A percentile compares a stretch with the other conserved stretches of the same genome.
These are phyloP conservation scores for Acrobasis suavella DNA, from an alignment of 2,888 invertebrate genomes.

Conservation along the genomic window DNA sequence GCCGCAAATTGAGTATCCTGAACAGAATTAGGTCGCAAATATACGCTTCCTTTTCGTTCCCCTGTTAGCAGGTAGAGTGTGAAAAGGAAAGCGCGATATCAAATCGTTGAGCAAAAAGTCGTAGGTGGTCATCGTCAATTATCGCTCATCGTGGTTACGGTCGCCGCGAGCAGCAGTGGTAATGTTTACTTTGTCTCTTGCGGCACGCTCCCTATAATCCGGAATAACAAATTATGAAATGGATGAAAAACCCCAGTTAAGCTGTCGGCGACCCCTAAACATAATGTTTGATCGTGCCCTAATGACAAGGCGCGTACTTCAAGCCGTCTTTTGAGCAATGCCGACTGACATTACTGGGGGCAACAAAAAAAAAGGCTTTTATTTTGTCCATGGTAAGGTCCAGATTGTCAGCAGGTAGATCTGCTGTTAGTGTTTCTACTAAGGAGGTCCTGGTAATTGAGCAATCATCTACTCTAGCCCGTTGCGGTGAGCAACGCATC, in stretches of 20 bases:
- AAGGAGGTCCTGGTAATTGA: slow-evolving; percentile 82
- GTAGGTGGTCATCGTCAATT: slow-evolving; percentile 45
- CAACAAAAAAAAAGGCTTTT: slow-evolving; percentile 61
- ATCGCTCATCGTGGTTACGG: slow-evolving; percentile 50
- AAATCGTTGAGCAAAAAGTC: slow-evolving; percentile 17
- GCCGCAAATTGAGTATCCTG: slow-evolving; percentile 13
- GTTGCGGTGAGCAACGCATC: slow-evolving; percentile 77
- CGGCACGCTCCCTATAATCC: slow-evolving; percentile 77
- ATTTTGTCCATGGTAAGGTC: slow-evolving; percentile 62
- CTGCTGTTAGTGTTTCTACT: slow-evolving; percentile 71
- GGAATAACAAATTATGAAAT: slow-evolving; percentile 81
- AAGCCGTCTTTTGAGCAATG: slow-evolving; percentile 74
- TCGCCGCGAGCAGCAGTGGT: slow-evolving; percentile 44
- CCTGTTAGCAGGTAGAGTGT: slow-evolving; percentile 19
- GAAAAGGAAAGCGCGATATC: slow-evolving; percentile 23
- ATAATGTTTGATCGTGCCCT: slow-evolving; percentile 80
- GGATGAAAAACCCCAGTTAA: slow-evolving; percentile 78
- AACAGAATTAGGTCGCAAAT: slow-evolving; percentile 16
- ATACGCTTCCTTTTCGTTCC: background rate
- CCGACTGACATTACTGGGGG: slow-evolving; percentile 67
- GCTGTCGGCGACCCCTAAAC: slow-evolving; percentile 81
- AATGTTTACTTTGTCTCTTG: slow-evolving; percentile 78
- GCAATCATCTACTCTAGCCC: slow-evolving; percentile 80
- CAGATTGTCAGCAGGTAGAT: slow-evolving; percentile 53
- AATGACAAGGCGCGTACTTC: slow-evolving; percentile 80